These are phyloP conservation scores for Automeris io DNA, from an alignment of 2,888 invertebrate genomes.

Conservation along the genomic window DNA sequence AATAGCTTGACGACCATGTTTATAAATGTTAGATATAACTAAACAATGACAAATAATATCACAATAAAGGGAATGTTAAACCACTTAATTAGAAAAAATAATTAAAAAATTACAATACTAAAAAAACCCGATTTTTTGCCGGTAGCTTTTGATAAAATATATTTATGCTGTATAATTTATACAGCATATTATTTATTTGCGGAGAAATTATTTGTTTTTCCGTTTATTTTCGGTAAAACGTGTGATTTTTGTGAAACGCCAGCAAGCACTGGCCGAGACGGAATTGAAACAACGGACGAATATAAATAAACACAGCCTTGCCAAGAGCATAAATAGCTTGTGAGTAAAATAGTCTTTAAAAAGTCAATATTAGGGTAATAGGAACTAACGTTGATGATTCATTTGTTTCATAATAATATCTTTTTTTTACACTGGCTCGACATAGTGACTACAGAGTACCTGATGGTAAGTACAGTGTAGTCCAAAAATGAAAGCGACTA, in stretches of 20 bases:
- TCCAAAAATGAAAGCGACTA: no score
- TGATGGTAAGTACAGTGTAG: no score
- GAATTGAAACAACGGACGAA: constrained; percentile 33
- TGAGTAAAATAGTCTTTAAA: constrained; percentile 6
- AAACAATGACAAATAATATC: constrained; percentile 27
- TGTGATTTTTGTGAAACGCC: constrained; percentile 23
- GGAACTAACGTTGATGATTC: neutral
- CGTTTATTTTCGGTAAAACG: constrained; percentile 22
- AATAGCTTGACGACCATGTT: constrained; percentile 54
- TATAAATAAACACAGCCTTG: constrained; percentile 30
- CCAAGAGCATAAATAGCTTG: constrained; percentile 50
- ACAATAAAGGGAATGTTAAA: constrained; percentile 50
- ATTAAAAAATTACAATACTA: constrained; percentile 15
- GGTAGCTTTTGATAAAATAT: constrained; percentile 48
- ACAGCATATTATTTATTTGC: constrained; percentile 53
- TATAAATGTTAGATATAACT: constrained; percentile 25
- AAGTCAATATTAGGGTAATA: constrained; percentile 7
- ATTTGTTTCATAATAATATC: neutral
- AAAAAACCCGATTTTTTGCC: constrained; percentile 34
- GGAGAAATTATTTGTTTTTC: constrained; percentile 16
- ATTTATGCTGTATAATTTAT: constrained; percentile 48
- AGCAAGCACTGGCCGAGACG: constrained; percentile 34
- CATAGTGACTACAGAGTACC: no score
- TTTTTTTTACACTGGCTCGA: no score
- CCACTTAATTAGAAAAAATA: constrained; percentile 19